Base-by-base conservation (phyloP, 2,888 invertebrate species). In the Odontomyia ornata region DNA sequence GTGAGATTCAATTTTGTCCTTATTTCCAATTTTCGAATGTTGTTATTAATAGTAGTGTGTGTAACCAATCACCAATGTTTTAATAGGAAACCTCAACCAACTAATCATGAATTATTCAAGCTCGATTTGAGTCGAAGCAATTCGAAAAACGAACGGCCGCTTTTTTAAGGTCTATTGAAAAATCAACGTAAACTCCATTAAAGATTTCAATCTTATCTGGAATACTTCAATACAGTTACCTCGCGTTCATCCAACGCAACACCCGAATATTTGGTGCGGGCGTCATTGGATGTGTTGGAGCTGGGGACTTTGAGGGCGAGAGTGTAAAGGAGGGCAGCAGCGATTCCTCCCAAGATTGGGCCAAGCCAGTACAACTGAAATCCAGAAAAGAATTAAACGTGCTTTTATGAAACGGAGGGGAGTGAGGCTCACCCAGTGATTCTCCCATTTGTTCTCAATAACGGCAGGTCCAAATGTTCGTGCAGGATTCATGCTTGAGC, bases 401-500 rank as follows among this genome's bases (percentile, higher is more conserved):
- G 5, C 27, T 76, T n/a, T n/a, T n/a, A n/a, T n/a, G n/a, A n/a
- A n/a, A n/a, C n/a, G n/a, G n/a, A n/a, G 18, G 5, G 18, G 13
- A 52, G 2, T 52, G 4, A 2, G 27, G 82, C 89, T 88, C 88
- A 95, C 92, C 96, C 96, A 97, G 83, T 97, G 97, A 81, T 94
- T 86, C 2, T 87, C 86, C 93, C 95, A 97, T 36, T 87, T 86
- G 79, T 91, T 90, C 80, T 91, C 91, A 77, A 96, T 91, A 27
- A 95, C 91, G 1, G 97, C 95, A 0, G 95, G 94, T 77, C 97
- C 97, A 83, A 97, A 91, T 78, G 94, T 93, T 79, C 97, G 89
- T 0, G 97, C 97, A 0, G 97, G 96, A 88, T 97, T 97, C 96
- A 97, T 96, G 82, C 96, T 93, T 52, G 96, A 91, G 62, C 96